Conservation (phyloP, 2,888 invertebrate species). For the Cephus spinipes region DNA sequence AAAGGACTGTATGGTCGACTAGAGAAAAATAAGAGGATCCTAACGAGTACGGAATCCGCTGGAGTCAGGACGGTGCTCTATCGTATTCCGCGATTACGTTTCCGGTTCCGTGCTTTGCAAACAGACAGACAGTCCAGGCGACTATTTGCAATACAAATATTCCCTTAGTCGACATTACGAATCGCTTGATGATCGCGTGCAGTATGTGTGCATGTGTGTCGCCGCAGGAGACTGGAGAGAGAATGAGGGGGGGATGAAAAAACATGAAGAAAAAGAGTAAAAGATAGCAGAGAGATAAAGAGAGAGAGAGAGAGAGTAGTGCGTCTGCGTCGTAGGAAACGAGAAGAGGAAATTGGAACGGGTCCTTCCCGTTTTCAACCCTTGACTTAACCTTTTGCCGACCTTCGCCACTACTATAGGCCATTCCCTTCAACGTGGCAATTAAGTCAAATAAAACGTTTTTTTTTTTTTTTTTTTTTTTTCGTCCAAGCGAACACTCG, state of each 20-base stretch:
- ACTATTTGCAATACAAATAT: not conserved
- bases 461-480: no score
- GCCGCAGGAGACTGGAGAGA: not conserved
- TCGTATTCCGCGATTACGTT: not conserved
- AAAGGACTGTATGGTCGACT: not conserved
- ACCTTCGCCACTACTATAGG: not conserved
- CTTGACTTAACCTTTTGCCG: constrained; percentile 1
- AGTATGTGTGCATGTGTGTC: not conserved
- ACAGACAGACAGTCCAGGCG: not conserved
- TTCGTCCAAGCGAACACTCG: not conserved
- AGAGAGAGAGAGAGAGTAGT: not conserved
- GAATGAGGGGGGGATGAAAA: not conserved
- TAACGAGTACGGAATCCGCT: not conserved
- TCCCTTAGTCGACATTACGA: not conserved
- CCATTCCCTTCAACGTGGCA: not conserved
- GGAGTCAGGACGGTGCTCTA: not conserved
- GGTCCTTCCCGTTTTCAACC: not conserved
- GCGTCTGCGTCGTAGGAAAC: constrained; percentile 17
- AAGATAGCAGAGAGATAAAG: not conserved
- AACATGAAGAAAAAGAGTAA: not conserved
- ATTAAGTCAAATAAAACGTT: not conserved
- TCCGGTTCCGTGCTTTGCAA: not conserved
- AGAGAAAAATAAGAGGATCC: not conserved
- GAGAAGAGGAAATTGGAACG: constrained; percentile 36
- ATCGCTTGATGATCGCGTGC: not conserved